phyloP scores from a whole-genome alignment of 1,140 invertebrate genomes.

The Zaprionus kolodkinae region DNA sequence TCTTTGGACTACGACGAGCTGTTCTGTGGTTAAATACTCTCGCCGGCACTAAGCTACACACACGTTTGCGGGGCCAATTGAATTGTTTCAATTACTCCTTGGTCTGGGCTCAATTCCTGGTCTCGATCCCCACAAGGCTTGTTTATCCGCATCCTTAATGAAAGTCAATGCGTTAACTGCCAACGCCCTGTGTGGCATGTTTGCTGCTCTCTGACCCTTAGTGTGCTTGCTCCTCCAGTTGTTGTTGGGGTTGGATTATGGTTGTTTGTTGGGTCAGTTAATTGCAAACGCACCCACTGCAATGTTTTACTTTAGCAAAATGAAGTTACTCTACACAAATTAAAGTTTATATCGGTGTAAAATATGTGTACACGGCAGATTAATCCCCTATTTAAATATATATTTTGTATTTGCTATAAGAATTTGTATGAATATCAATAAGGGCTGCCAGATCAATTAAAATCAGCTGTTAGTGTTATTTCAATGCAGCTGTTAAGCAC shows the following conservation, averaged over 20 bases:
- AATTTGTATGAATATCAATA: too few species aligned
- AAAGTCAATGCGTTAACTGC: conserved; percentile 60
- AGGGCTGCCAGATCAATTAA: too few species aligned
- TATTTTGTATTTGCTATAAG: too few species aligned
- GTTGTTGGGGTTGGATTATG: conserved; percentile 19
- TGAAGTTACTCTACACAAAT: not conserved
- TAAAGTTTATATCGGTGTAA: not conserved
- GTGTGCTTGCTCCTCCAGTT: not conserved
- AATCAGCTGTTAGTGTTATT: too few species aligned
- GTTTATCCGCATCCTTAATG: conserved; percentile 69
- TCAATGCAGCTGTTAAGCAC: too few species aligned
- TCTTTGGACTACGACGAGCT: conserved; percentile 64
- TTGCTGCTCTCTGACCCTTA: conserved; percentile 1
- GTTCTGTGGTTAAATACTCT: conserved; percentile 54
- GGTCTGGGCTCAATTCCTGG: conserved; percentile 46
- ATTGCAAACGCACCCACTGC: conserved; percentile 53
- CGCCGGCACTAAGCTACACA: conserved; percentile 12
- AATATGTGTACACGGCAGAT: too few species aligned
- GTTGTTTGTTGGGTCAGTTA: conserved; percentile 51
- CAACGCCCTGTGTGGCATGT: conserved; percentile 6
- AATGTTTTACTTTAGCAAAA: too few species aligned
- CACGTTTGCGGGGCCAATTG: conserved; percentile 63
- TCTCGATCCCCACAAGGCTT: conserved; percentile 11
- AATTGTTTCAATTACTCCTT: conserved; percentile 78
- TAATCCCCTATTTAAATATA: too few species aligned